phyloP scores from a whole-genome alignment of 2,888 invertebrate species.

The Drosophila anceps region DNA sequence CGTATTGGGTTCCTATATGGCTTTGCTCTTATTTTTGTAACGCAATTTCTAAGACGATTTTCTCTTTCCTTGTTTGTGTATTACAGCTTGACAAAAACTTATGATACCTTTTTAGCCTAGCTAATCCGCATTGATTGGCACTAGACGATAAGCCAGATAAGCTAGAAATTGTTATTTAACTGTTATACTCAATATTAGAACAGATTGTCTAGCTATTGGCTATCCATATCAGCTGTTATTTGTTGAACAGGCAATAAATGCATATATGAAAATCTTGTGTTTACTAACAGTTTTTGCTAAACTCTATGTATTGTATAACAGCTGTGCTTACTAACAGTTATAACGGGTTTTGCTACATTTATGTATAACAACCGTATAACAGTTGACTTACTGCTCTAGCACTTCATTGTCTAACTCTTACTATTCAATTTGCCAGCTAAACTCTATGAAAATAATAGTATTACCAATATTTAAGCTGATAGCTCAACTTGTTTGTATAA shows the following conservation, averaged over 20 bases:
- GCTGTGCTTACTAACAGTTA: neutral
- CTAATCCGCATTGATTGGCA: conserved; percentile 3
- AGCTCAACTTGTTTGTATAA: neutral
- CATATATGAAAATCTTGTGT: neutral
- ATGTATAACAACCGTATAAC: conserved; percentile 5
- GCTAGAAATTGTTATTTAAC: neutral
- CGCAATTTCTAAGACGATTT: neutral
- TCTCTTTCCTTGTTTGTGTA: neutral
- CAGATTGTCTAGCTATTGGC: neutral
- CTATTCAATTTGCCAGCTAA: too few species aligned
- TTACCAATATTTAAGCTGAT: neutral
- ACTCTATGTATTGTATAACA: too few species aligned
- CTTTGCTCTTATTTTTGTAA: conserved; percentile 18
- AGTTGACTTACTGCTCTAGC: neutral
- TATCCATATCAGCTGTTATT: neutral
- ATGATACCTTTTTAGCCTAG: neutral
- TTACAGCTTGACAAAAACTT: conserved; percentile 17
- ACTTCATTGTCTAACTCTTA: neutral
- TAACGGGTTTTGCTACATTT: too few species aligned
- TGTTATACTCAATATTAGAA: neutral
- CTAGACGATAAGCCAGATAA: neutral
- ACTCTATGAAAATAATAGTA: neutral
- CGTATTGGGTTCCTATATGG: conserved; percentile 14
- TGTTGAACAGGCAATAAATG: neutral
- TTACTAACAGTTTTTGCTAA: neutral